These are phyloP conservation scores for Volucella zonaria DNA, from an alignment of 2,888 invertebrate species.

Conservation along the genomic window DNA sequence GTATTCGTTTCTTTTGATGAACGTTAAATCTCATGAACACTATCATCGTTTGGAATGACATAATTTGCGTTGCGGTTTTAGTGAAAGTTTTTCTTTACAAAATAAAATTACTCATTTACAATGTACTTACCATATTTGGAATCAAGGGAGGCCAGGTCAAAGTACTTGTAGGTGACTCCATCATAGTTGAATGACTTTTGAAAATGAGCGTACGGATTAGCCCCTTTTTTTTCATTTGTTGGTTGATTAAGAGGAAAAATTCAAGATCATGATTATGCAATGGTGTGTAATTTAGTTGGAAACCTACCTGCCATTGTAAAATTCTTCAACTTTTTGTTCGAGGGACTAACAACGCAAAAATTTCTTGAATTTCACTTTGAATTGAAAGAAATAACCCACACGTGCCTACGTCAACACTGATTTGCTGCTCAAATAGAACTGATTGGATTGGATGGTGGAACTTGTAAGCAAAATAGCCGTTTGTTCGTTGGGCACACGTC, in stretches of 20 bases:
- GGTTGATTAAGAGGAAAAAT: neutral
- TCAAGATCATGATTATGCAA: slow-evolving; percentile 58
- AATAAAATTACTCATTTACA: slow-evolving; percentile 7
- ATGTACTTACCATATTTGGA: slow-evolving; percentile 90
- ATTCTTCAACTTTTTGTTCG: slow-evolving; percentile 19
- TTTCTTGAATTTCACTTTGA: slow-evolving; percentile 18
- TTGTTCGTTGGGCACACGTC: neutral
- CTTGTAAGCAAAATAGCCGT: slow-evolving; percentile 33
- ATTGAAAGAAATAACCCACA: neutral
- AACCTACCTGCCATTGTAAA: slow-evolving; percentile 64
- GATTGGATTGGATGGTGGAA: slow-evolving; percentile 44
- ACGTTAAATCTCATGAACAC: neutral
- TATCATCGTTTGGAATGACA: slow-evolving; percentile 23
- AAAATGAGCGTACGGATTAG: slow-evolving; percentile 80
- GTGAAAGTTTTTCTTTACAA: slow-evolving; percentile 16
- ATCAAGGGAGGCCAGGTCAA: slow-evolving; percentile 89
- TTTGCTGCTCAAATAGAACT: slow-evolving; percentile 55
- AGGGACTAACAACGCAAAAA: slow-evolving; percentile 20
- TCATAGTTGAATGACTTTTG: slow-evolving; percentile 79
- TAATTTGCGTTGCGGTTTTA: slow-evolving; percentile 22
- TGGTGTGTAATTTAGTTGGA: slow-evolving; percentile 6
- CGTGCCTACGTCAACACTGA: slow-evolving; percentile 53
- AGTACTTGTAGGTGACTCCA: slow-evolving; percentile 87
- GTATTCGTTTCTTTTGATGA: neutral
- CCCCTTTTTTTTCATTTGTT: slow-evolving; percentile 70